Conservation (phyloP, 1,140 invertebrate species). For the Acyrthosiphon pisum region DNA sequence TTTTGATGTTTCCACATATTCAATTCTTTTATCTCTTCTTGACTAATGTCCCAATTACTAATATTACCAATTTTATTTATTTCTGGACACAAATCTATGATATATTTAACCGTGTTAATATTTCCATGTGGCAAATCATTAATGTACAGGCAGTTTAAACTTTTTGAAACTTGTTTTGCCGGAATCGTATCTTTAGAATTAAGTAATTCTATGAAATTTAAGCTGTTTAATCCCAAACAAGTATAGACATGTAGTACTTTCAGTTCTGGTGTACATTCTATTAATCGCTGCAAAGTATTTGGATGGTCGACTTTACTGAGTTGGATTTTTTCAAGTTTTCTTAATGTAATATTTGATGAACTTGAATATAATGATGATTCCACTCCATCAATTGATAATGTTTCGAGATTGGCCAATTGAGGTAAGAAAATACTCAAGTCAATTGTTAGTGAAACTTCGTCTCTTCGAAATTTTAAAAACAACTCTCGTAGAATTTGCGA, state of each 20-base stretch:
- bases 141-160: slow-evolving; percentile 66
- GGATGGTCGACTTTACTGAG: slow-evolving; percentile 63
- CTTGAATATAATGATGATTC: slow-evolving; percentile 63
- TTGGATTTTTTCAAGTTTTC: slow-evolving; percentile 63
- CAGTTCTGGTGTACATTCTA: slow-evolving; percentile 63
- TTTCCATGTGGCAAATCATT: slow-evolving; percentile 64
- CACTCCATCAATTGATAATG: slow-evolving; percentile 63
- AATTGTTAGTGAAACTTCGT: slow-evolving; percentile 62
- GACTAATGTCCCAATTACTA: slow-evolving; percentile 65
- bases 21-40: slow-evolving; percentile 63
- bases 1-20: slow-evolving; percentile 62
- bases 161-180: slow-evolving; percentile 58
- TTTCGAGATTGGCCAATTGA: slow-evolving; percentile 63
- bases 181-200: slow-evolving; percentile 14
- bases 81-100: slow-evolving; percentile 63
- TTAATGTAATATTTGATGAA: slow-evolving; percentile 61
- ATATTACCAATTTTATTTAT: slow-evolving; percentile 65
- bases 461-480: slow-evolving; percentile 62
- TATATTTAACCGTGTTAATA: slow-evolving; percentile 62
- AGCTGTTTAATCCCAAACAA: slow-evolving; percentile 60
- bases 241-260: slow-evolving; percentile 64
- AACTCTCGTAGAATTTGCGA: slow-evolving; percentile 63
- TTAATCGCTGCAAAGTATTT: slow-evolving; percentile 62
- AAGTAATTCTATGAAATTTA: slow-evolving; percentile 57
- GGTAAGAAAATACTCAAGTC: slow-evolving; percentile 63